Base-by-base conservation (phyloP, 2,797 vertebrate species). In the Acanthurus leucopareius region DNA sequence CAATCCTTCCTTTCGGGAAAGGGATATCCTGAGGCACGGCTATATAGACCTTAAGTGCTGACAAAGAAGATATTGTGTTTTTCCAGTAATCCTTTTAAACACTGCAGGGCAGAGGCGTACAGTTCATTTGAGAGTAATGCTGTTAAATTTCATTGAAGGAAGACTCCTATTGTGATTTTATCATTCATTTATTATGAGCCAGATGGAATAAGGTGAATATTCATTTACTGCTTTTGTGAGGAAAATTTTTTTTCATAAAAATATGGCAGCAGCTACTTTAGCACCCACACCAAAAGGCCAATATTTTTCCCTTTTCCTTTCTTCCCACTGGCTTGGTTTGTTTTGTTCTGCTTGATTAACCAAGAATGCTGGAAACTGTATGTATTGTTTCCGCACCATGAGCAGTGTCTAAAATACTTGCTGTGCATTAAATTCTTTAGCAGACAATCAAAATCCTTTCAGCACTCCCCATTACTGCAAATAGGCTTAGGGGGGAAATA, bases 31-130 rank as follows among this genome's bases (percentile, higher is more conserved):
- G 95, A 94, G 95, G 95, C 94, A 93, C 83, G 83, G 88, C 87
- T 90, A 96, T 95, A 94, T 92, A 95, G 93, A 94, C 94, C 92
- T 93, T 94, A 95, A 95, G 95, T 95, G 95, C 95, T 96, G 95
- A 96, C 95, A 95, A 94, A 95, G 94, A 95, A 88, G 91, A 95
- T 95, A 94, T 95, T 94, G 90, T 95, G 91, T 94, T 96, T 95
- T 95, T 94, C 91, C 93, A 93, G 91, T 94, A 94, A 94, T 93
- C 93, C 90, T 89, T 93, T 93, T 92, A 91, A 94, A 93, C 88
- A 91, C 92, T 87, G 85, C 79, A 69, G 91, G 91, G 91, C 92
- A 95, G 87, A 93, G 84, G 84, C 88, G 85, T 78, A 76, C 81
- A 88, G 91, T 93, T 95, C 88, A 92, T 91, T 91, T 84, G 80